phyloP scores from a whole-genome alignment of 2,797 vertebrate species.

The Limosa lapponica region DNA sequence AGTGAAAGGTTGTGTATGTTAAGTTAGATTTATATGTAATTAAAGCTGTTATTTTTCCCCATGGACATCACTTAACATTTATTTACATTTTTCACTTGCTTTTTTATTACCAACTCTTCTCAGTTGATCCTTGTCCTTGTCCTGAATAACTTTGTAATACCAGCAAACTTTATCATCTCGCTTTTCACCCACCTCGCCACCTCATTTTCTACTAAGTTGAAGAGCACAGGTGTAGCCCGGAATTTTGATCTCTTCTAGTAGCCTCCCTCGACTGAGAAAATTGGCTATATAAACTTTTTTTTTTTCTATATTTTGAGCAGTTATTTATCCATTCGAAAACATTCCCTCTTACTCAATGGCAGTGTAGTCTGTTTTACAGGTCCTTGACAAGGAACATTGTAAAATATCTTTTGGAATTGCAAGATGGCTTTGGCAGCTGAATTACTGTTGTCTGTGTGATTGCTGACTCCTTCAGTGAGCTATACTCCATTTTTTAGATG shows the following conservation, averaged over 20 bases:
- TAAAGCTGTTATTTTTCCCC: neutral
- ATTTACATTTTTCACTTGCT: neutral
- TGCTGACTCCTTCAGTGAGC: neutral
- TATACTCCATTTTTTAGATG: neutral
- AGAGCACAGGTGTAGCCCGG: neutral
- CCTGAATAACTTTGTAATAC: neutral
- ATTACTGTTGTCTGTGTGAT: neutral
- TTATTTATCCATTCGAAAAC: neutral
- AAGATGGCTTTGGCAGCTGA: neutral
- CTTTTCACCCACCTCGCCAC: neutral
- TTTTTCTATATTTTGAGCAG: neutral
- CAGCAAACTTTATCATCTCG: neutral
- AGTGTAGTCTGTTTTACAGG: neutral
- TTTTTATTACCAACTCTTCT: neutral
- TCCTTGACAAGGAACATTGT: neutral
- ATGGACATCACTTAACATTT: neutral
- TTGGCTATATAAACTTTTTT: neutral
- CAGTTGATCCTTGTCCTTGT: neutral
- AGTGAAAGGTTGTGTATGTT: neutral
- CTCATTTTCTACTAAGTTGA: neutral
- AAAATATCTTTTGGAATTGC: neutral
- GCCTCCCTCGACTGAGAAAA: neutral
- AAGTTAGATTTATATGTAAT: neutral
- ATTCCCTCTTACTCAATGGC: neutral
- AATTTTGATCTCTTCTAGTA: neutral